Evolutionary conservation across 2,888 invertebrate genomes (phyloP), one percentile per base, ranked within the genome.

Genomic region (Lymantria dispar): DNA sequence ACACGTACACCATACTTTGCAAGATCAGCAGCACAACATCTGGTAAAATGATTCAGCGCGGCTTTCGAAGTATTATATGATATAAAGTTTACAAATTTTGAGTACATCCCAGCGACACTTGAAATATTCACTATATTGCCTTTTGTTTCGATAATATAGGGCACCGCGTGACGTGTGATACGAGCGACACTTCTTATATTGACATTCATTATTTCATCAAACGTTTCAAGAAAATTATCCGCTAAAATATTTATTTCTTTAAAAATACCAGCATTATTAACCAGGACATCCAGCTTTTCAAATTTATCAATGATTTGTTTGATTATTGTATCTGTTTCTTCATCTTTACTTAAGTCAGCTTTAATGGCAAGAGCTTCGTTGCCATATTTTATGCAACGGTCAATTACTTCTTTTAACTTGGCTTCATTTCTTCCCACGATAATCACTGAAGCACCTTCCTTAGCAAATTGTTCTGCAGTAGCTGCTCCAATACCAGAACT

Each of bases 1-100:
- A 96, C 96, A 38, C 97, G 91, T 0, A 98, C 95, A 57, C 94
- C 93, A 72, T 94, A 93, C 0, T 91, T 58, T 9, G 94, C 95
- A 39, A 96, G 79, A 69, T 96, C 98, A 43, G 97, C 78, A n/a
- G 78, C 22, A 22, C 22, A 22, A 22, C 78, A 57, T 39, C 66
- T 62, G 0, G 77, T 72, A 22, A 80, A 80, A 46, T 72, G 68
- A 15, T 65, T 62, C 3, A 80, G 11, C 2, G 62, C 74, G 10
- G 77, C 76, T 47, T 80, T 80, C 0, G 76, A 70, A 7, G 62
- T 46, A 22, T 44, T 9, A 72, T 33, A 76, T 0, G 64, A 13
- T 29, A 50, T 30, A 5, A 13, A 96, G 96, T 33, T 93, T 87
- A 78, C 96, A 0, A 40, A 42, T 38, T 41, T 43, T 22, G 22